phyloP scores from a whole-genome alignment of 2,797 vertebrate species.

The Neosilurus hyrtlii region DNA sequence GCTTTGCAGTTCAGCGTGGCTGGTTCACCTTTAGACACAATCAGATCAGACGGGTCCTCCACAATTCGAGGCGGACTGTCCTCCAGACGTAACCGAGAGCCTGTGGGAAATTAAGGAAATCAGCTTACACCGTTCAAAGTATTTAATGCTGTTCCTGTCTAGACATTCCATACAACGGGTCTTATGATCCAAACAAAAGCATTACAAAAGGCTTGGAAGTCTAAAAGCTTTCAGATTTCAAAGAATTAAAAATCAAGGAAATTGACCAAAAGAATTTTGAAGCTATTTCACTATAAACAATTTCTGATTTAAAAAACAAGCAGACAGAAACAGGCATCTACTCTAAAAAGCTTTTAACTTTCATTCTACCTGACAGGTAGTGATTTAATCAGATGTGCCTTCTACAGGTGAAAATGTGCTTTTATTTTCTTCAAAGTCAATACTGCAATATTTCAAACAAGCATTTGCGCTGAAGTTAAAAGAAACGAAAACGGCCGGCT shows the following conservation, averaged over 20 bases:
- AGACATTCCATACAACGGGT: background rate
- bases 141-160: constrained; percentile 11
- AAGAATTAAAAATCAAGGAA: constrained; percentile 3
- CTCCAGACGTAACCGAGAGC: constrained; percentile 76
- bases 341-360: constrained; percentile 46
- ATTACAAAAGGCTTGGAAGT: background rate
- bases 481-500: constrained; percentile 8
- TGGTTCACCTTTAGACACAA: constrained; percentile 89
- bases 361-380: constrained; percentile 28
- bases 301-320: background rate
- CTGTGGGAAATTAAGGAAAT: constrained; percentile 63
- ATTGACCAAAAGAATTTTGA: background rate
- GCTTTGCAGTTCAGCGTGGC: constrained; percentile 93
- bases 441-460: constrained; percentile 34
- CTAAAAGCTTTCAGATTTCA: constrained; percentile 1
- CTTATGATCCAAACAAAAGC: background rate
- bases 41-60: constrained; percentile 88
- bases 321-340: background rate
- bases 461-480: constrained; percentile 31
- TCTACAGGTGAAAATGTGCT: constrained; percentile 18
- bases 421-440: constrained; percentile 34
- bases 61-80: constrained; percentile 85
- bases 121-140: constrained; percentile 5
- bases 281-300: background rate
- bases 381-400: constrained; percentile 35